Base-by-base conservation (phyloP, 2,113 vertebrate genomes). In the Mirounga angustirostris region DNA sequence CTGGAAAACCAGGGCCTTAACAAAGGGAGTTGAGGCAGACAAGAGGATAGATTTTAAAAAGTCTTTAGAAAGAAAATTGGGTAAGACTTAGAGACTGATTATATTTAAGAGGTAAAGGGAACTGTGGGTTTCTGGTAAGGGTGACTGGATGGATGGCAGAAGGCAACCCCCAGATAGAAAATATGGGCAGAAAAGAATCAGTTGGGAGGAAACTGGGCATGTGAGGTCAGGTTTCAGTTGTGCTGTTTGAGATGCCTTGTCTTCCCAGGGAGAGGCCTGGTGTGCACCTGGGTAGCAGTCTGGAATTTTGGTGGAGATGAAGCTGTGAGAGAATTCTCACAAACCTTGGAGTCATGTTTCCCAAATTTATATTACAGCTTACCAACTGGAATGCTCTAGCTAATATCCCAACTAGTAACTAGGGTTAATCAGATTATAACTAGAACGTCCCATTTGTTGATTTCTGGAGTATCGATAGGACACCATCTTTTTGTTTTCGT, bases 11-110 rank as follows among this genome's bases (percentile, higher is more conserved):
- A 79, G 67, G 46, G 13, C 59, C 43, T 93, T 46, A 92, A 65
- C 30, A 58, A 56, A 88, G 40, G 63, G 54, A n/a, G 43, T 50
- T 46, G 24, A 50, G 12, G 36, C 52, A 22, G 43, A 33, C 4
- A 36, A 52, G 9, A 59, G 22, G 58, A 76, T 30, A 87, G 24
- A 40, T 52, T 50, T 52, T 33, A 7, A 76, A n/a, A 86, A 92
- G 56, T 85, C 18, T 43, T 88, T 96, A 87, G 67, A 61, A 65
- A 93, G n/a, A 76, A 89, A 94, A 94, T 22, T 61, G 59, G 40
- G 58, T 16, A 73, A 79, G 69, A 73, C n/a, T 52, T 52, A 86
- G 59, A 73, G 30, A 92, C 58, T 33, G 74, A 24, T 58, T 24
- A 16, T 73, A 40, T 71, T 46, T 43, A 52, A 69, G 65, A 43